Evolutionary conservation across 2,797 vertebrate species (phyloP), one percentile per base, ranked within the genome.

Genomic region (Oreochromis grahami): DNA sequence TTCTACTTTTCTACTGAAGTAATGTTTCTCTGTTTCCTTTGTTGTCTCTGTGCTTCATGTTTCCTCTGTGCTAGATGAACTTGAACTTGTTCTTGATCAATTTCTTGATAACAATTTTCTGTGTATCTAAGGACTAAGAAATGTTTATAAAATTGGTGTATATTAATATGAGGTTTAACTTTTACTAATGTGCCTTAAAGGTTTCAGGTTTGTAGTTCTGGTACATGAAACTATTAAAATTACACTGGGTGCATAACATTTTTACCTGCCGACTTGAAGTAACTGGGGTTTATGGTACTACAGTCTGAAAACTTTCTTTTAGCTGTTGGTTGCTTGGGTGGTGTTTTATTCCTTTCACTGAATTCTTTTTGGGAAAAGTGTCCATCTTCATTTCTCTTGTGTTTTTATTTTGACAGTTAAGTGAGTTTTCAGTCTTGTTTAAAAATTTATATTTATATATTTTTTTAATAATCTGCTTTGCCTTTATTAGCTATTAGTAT

Each of bases 41-140:
- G 76, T 89, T 36, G n/a, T 85, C 56, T 83, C 32, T 86, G 51
- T 88, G 65, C 29, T 83, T 6, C 43, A 13, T 79, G 74, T 89
- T 79, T 80, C 68, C 34, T 88, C 15, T 79, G 56, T 74, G 32
- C 13, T 32, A 12, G 15, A 17, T 48, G 10, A 74, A n/a, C 10
- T 50, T 26, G 24, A 26, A 26, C 24, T 8, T 24, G 14, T 14
- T 63, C 19, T 55, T 52, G 36, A 36, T 36, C 36, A 36, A 34
- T 9, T 26, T 26, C 26, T 26, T 26, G 26, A 26, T 26, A 60
- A 60, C 56, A n/a, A 21, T 78, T 60, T 15, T 29, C 26, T 77
- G 76, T 24, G 41, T 19, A 74, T 29, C 17, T n/a, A 50, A 13
- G 43, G 43, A 50, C 43, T 4, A 6, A 29, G 4, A 48, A 72